Evolutionary conservation across 2,113 vertebrate species (phyloP).

Genomic region (Picathartes gymnocephalus): DNA sequence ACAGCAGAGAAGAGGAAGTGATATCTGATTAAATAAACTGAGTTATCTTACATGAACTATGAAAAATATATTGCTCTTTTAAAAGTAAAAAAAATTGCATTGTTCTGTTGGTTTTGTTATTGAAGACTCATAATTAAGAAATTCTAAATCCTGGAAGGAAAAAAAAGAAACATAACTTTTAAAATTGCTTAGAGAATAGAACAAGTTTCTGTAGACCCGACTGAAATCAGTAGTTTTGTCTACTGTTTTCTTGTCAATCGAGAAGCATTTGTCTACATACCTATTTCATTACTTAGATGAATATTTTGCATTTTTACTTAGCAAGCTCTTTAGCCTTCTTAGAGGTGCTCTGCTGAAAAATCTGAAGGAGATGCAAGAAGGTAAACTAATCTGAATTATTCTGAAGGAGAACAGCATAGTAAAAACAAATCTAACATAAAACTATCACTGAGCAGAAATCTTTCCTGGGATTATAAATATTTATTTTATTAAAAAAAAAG

Average conservation of each 20-base stretch:
- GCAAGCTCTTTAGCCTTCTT: background rate
- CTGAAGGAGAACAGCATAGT: background rate
- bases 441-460: background rate
- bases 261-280: background rate
- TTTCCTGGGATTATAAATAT: background rate
- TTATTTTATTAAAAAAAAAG: background rate
- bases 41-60: constrained; percentile 34
- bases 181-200: background rate
- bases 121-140: background rate
- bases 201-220: background rate
- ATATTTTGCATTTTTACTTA: background rate
- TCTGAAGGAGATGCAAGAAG: background rate
- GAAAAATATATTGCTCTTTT: constrained; percentile 39
- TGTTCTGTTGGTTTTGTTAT: constrained; percentile 1
- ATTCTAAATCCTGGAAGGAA: background rate
- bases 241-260: background rate
- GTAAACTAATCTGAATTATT: background rate
- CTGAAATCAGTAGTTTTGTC: background rate
- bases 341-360: background rate
- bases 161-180: background rate
- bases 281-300: background rate
- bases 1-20: constrained; percentile 54
- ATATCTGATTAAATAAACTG: constrained; percentile 33
- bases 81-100: background rate
- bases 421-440: background rate